phyloP scores from a whole-genome alignment of 2,888 invertebrate genomes.

The Auanema sp. region DNA sequence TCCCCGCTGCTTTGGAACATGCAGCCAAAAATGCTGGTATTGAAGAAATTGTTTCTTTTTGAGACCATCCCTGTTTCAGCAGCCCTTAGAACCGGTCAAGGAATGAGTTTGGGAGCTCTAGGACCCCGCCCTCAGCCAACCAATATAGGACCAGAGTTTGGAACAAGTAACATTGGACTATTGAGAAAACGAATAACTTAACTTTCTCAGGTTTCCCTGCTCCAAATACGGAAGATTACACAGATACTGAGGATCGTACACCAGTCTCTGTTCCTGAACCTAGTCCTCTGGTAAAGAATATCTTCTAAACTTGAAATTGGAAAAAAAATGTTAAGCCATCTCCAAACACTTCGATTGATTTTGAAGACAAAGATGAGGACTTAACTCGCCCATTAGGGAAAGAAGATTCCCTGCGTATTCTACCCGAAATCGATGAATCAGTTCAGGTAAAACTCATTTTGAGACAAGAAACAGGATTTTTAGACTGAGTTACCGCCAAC shows the following conservation, averaged over 20 bases:
- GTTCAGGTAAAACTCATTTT: not conserved
- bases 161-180: slow-evolving; percentile 23
- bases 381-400: slow-evolving; percentile 11
- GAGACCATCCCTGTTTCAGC: not conserved
- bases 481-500: slow-evolving; percentile 19
- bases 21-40: slow-evolving; percentile 37
- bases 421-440: not conserved
- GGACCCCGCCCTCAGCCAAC: slow-evolving; percentile 16
- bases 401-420: not conserved
- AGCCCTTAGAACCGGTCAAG: slow-evolving; percentile 1
- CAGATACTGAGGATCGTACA: slow-evolving; percentile 29
- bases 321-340: not conserved
- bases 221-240: slow-evolving; percentile 40
- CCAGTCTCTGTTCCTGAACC: slow-evolving; percentile 9
- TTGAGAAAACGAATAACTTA: not conserved
- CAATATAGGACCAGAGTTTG: slow-evolving; percentile 38
- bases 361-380: slow-evolving; percentile 14
- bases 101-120: slow-evolving; percentile 28
- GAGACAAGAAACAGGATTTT: slow-evolving; percentile 8
- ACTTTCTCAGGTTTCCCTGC: slow-evolving; percentile 31
- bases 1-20: slow-evolving; percentile 55
- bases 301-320: not conserved
- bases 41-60: not conserved
- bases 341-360: slow-evolving; percentile 8
- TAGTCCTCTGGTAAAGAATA: not conserved